These are phyloP conservation scores for Eubasilissa regina DNA, from an alignment of 1,140 invertebrate genomes.

Conservation along the genomic window DNA sequence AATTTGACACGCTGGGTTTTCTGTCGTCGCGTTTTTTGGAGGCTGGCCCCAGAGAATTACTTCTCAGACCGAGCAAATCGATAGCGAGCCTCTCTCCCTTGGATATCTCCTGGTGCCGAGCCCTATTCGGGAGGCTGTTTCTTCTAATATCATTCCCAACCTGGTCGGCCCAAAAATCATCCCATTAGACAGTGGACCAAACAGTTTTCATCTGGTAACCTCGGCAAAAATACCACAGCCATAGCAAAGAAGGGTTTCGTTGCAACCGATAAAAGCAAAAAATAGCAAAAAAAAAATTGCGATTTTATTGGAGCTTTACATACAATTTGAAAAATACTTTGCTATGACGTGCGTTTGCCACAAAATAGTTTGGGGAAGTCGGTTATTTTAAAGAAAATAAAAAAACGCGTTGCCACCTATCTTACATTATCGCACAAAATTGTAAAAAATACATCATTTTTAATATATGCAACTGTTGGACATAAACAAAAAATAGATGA, in stretches of 20 bases:
- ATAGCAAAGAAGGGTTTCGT: conserved; percentile 22
- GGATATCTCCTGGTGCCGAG: not conserved
- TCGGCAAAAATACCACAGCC: conserved; percentile 10
- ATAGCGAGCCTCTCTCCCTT: conserved; percentile 27
- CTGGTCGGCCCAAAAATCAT: conserved; percentile 47
- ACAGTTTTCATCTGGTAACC: not conserved
- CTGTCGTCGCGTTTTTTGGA: conserved; percentile 48
- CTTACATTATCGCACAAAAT: not conserved
- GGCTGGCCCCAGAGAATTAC: conserved; percentile 52
- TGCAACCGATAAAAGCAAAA: not conserved
- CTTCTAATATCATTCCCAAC: conserved; percentile 66
- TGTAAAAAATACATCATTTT: no score
- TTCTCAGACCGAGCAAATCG: conserved; percentile 40
- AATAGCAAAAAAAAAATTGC: not conserved
- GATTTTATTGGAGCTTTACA: not conserved
- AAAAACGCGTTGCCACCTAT: conserved; percentile 10
- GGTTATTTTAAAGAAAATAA: not conserved
- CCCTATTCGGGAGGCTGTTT: conserved; percentile 67
- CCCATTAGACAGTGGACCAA: conserved; percentile 30
- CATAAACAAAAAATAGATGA: conserved; percentile 14
- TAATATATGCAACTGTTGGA: no score
- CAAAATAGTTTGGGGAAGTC: not conserved
- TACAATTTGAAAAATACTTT: conserved; percentile 38
- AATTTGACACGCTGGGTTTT: conserved; percentile 62
- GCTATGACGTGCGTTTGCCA: conserved; percentile 28